Percentiles rank a stretch among this genome's conserved stretches.
Conservation (phyloP, 1,140 invertebrate genomes). For the Calliopsis andreniformis region DNA sequence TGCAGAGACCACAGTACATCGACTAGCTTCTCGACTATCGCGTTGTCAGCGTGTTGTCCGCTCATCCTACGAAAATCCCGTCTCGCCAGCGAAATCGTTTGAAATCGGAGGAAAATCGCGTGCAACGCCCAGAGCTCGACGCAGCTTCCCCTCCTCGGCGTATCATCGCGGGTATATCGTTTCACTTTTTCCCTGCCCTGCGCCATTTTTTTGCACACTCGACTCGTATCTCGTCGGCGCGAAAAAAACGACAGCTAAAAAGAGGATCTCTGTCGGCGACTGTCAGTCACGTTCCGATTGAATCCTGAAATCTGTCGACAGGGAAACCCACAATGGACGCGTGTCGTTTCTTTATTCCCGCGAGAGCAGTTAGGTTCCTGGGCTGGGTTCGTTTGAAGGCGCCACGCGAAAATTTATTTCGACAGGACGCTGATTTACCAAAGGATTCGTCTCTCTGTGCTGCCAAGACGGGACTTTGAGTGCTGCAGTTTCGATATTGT, state of each 20-base stretch:
- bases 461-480: too few species aligned
- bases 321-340: conserved; percentile 18
- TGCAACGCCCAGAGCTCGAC: too few species aligned
- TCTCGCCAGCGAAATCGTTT: conserved; percentile 1
- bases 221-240: not conserved
- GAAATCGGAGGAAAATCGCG: not conserved
- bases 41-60: conserved; percentile 45
- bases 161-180: not conserved
- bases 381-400: conserved; percentile 13
- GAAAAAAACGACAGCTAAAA: not conserved
- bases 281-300: conserved; percentile 37
- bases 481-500: too few species aligned
- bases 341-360: conserved; percentile 23
- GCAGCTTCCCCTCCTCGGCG: too few species aligned
- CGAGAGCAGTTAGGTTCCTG: not conserved
- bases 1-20: conserved; percentile 10
- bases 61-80: conserved; percentile 47
- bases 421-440: not conserved
- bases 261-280: conserved; percentile 3
- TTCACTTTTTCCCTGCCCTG: not conserved
- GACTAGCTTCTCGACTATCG: conserved; percentile 28
- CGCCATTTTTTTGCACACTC: not conserved
- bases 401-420: not conserved
- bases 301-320: conserved; percentile 17
- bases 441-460: conserved; percentile 10